These are phyloP conservation scores for Dreissena polymorpha DNA, from an alignment of 1,140 invertebrate species.

Conservation along the genomic window DNA sequence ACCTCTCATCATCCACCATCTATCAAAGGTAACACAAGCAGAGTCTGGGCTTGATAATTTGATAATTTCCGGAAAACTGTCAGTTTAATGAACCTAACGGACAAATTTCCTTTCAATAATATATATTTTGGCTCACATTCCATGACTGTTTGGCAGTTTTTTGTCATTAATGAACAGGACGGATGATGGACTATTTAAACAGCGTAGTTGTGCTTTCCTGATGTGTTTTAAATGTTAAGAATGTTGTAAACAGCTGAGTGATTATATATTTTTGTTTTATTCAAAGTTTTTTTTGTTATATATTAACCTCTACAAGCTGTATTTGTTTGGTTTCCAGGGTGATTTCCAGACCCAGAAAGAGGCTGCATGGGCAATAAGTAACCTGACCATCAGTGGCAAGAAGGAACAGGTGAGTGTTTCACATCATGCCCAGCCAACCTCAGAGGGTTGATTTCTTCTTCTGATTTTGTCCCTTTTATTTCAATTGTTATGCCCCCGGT, in stretches of 20 bases:
- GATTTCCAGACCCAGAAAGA: conserved; percentile 99
- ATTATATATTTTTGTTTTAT: not conserved
- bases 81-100: no score
- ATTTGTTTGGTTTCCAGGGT: conserved; percentile 82
- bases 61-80: no score
- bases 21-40: conserved; percentile 84
- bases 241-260: not conserved
- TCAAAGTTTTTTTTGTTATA: not conserved
- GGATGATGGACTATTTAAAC: no score
- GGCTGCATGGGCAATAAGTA: conserved; percentile 99
- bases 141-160: no score
- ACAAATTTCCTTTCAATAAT: no score
- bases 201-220: no score
- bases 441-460: not conserved
- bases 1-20: conserved; percentile 96
- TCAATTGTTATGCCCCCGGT: no score
- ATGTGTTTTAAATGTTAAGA: no score
- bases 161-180: no score
- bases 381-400: conserved; percentile 98
- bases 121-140: no score
- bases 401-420: conserved; percentile 86
- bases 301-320: no score
- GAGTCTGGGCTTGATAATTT: no score
- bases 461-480: not conserved
- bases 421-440: not conserved